These are phyloP conservation scores for Strigops habroptila DNA, from an alignment of 2,113 vertebrate species.

Conservation along the genomic window DNA sequence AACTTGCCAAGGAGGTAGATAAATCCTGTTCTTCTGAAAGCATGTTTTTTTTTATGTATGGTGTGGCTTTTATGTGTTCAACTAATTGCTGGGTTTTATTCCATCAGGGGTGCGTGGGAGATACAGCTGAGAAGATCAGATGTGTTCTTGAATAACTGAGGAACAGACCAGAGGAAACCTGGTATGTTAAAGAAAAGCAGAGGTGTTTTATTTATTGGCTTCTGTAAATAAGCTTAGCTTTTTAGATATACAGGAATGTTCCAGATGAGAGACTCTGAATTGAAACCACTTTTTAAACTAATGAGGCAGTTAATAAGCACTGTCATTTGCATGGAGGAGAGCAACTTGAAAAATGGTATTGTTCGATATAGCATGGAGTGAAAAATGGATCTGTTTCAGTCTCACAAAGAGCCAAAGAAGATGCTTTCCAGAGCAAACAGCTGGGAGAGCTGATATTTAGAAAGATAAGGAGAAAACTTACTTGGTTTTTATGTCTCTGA, in stretches of 20 bases:
- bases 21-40: background rate
- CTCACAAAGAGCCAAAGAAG: background rate
- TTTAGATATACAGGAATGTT: background rate
- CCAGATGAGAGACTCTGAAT: background rate
- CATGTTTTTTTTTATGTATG: background rate
- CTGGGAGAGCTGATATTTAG: background rate
- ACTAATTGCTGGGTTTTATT: background rate
- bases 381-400: background rate
- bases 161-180: background rate
- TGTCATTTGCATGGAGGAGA: background rate
- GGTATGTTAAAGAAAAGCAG: background rate
- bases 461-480: background rate
- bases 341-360: background rate
- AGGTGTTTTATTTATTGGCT: background rate
- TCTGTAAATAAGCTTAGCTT: background rate
- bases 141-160: background rate
- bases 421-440: background rate
- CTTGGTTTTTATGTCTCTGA: background rate
- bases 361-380: background rate
- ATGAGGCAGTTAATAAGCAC: background rate
- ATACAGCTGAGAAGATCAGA: background rate
- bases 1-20: background rate
- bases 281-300: background rate
- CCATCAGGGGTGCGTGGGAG: background rate
- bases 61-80: background rate